Evolutionary conservation across 2,113 vertebrate species (phyloP).

Genomic region (Oncorhynchus nerka): DNA sequence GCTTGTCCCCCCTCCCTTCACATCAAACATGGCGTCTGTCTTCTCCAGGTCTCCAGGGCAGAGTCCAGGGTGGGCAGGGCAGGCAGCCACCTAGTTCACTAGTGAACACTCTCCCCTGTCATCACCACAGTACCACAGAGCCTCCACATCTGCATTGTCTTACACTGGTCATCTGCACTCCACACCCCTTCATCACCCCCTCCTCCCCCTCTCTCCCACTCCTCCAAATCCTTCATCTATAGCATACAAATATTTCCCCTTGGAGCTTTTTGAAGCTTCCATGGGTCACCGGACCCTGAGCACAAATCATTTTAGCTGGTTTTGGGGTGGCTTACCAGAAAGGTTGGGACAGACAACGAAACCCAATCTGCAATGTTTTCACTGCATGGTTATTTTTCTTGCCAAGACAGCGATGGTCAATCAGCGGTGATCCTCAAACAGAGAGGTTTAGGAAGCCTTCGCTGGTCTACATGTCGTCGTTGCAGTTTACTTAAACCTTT

Average conservation of each 20-base stretch:
- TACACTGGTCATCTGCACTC: slow-evolving; percentile 66
- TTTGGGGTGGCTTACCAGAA: slow-evolving; percentile 68
- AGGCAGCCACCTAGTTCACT: slow-evolving; percentile 33
- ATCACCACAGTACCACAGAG: slow-evolving; percentile 73
- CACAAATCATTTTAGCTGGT: slow-evolving; percentile 92
- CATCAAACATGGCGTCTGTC: slow-evolving; percentile 20
- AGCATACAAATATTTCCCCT: slow-evolving; percentile 88
- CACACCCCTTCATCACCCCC: slow-evolving; percentile 74
- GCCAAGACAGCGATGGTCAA: slow-evolving; percentile 76
- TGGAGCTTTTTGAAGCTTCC: slow-evolving; percentile 84
- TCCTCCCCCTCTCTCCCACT: slow-evolving; percentile 47
- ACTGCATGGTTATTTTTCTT: slow-evolving; percentile 81
- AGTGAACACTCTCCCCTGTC: slow-evolving; percentile 52
- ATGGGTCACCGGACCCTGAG: slow-evolving; percentile 88
- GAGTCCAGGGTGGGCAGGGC: slow-evolving; percentile 28
- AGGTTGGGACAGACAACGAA: slow-evolving; percentile 74
- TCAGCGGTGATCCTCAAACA: slow-evolving; percentile 68
- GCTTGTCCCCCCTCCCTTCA: slow-evolving; percentile 1
- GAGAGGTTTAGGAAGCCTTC: slow-evolving; percentile 56
- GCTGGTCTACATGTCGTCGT: slow-evolving; percentile 46
- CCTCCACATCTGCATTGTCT: slow-evolving; percentile 91
- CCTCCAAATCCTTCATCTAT: slow-evolving; percentile 73
- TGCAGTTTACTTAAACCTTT: slow-evolving; percentile 51
- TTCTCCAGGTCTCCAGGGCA: slow-evolving; percentile 4
- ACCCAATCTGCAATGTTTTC: slow-evolving; percentile 88